Evolutionary conservation across 2,113 vertebrate species (phyloP), one percentile per base, ranked within the genome.

Genomic region (Todiramphus chloris): DNA sequence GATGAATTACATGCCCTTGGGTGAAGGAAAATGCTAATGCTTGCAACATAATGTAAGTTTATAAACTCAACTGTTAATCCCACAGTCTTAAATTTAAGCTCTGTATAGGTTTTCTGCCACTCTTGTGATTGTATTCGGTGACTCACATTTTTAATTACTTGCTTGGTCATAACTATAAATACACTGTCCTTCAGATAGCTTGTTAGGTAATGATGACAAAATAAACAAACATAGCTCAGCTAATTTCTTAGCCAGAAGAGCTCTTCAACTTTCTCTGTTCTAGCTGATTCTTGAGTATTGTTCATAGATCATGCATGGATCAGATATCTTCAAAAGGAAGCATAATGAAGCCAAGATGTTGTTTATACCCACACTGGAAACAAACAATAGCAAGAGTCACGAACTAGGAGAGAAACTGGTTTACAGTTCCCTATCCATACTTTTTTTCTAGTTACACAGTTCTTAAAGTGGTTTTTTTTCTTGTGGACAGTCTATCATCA

Each of bases 71-170:
- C 20, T 89, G 53, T 75, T 78, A 72, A 83, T 69, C 31, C 18
- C 62, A 33, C 75, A 85, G n/a, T 50, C 55, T 60, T 70, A 4
- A 74, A 55, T 9, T 62, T 74, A 78, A 91, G 20, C 51, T 53
- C 9, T 51, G 60, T 21, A 70, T 12, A 95, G 53, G 60, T 76
- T 93, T 96, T 78, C 60, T 94, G 73, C 41, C 56, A 89, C 20
- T 46, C 10, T 75, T 76, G 37, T 24, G 44, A 72, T 27, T 94
- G 55, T 25, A 88, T 55, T 35, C 63, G 55, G 12, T 91, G 68
- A 93, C 79, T 93, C 86, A 83, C 12, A 74, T 76, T 90, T 93
- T 94, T 89, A 81, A 96, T 97, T 88, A 83, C 48, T 72, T 86
- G 55, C 69, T 90, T 48, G 90, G 60, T 21, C 11, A 5, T 44